Evolutionary conservation across 2,888 invertebrate species (phyloP).

Genomic region (Diarsia dahlii): DNA sequence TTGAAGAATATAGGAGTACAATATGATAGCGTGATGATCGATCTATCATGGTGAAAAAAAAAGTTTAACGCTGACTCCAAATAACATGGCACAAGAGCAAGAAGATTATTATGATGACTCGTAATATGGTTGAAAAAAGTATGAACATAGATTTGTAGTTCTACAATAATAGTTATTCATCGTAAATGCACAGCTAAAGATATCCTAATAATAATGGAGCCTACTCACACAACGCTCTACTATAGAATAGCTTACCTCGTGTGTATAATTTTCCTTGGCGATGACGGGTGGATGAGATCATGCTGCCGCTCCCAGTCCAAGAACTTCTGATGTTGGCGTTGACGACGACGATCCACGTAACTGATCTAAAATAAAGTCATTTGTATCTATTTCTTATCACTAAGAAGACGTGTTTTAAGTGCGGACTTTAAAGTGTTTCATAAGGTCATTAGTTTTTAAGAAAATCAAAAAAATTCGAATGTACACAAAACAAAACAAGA

Average conservation of each 20-base stretch:
- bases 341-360: slow-evolving; percentile 95
- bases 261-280: slow-evolving; percentile 93
- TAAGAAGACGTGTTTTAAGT: neutral
- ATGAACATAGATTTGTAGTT: neutral
- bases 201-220: neutral
- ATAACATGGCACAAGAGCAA: no score
- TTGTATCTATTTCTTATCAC: neutral
- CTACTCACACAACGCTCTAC: neutral
- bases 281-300: slow-evolving; percentile 94
- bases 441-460: neutral
- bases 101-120: no score
- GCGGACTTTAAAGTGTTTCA: neutral
- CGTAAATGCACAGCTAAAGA: no score
- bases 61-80: no score
- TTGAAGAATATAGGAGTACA: no score
- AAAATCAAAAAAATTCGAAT: neutral
- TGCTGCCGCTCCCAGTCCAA: slow-evolving; percentile 93
- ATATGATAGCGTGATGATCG: no score
- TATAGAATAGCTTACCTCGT: slow-evolving; percentile 85
- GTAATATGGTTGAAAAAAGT: neutral
- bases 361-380: slow-evolving; percentile 88
- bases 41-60: no score
- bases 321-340: slow-evolving; percentile 93
- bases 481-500: no score
- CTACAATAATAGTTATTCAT: no score